Conservation (phyloP, 2,797 vertebrate genomes). For the Helicolenus hilgendorfi region DNA sequence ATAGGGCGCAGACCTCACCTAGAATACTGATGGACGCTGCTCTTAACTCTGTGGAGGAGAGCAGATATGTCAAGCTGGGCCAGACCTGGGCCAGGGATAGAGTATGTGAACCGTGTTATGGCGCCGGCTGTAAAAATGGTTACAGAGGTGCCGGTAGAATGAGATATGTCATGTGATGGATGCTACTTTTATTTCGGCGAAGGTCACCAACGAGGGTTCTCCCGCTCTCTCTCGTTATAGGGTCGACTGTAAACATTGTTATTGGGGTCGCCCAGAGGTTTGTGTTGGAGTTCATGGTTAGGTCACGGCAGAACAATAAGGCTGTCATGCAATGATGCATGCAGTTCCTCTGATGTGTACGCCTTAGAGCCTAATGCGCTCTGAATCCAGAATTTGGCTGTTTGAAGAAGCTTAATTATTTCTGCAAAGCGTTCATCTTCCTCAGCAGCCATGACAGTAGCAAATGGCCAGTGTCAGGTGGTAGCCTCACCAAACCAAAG, state of each 20-base stretch:
- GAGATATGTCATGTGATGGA: conserved; percentile 49
- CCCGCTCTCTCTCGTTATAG: conserved; percentile 7
- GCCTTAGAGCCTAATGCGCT: background rate
- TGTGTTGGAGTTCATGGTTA: conserved; percentile 54
- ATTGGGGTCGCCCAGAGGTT: conserved; percentile 53
- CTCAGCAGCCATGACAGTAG: conserved; percentile 17
- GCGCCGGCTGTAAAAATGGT: conserved; percentile 49
- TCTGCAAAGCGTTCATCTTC: conserved; percentile 38
- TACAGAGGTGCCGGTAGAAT: conserved; percentile 42
- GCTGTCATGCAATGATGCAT: background rate
- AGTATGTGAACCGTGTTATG: conserved; percentile 34
- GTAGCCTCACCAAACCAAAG: conserved; percentile 33
- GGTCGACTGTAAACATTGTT: conserved; percentile 55
- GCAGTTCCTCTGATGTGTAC: background rate
- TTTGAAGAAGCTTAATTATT: conserved; percentile 37
- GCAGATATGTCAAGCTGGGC: conserved; percentile 47
- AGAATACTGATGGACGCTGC: conserved; percentile 74
- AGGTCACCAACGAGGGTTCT: conserved; percentile 46
- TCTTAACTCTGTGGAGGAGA: conserved; percentile 6
- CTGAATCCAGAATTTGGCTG: background rate
- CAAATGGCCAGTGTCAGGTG: conserved; percentile 35
- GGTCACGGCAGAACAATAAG: conserved; percentile 31
- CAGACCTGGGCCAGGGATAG: conserved; percentile 7
- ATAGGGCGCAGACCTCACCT: conserved; percentile 63
- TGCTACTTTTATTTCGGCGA: conserved; percentile 47